Percentiles rank a stretch among this genome's conserved stretches.
phyloP scores from a whole-genome alignment of 2,797 vertebrate genomes.

The Stomatorhinus walkeri region DNA sequence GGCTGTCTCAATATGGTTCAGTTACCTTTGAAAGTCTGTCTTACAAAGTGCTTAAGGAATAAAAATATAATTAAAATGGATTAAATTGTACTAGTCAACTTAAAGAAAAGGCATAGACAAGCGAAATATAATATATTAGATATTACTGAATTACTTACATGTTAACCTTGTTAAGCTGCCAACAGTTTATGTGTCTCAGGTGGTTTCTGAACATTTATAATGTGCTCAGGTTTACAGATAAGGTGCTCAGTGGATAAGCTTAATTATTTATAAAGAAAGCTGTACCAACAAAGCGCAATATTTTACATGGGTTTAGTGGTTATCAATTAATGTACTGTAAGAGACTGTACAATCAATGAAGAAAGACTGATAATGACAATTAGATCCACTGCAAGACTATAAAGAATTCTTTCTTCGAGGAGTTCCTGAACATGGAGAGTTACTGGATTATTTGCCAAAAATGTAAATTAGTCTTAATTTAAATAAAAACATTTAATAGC shows the following conservation, averaged over 20 bases:
- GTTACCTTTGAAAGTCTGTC: not conserved
- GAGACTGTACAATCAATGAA: not conserved
- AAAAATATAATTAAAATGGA: constrained; percentile 18
- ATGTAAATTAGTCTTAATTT: not conserved
- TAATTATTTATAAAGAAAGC: not conserved
- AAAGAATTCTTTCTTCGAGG: not conserved
- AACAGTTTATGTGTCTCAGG: constrained; percentile 23
- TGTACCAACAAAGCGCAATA: not conserved
- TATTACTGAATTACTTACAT: constrained; percentile 30
- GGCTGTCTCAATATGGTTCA: not conserved
- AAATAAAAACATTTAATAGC: not conserved
- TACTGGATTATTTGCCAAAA: not conserved
- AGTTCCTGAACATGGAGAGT: not conserved
- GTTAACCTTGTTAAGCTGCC: constrained; percentile 45
- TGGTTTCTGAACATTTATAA: not conserved
- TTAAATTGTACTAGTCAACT: constrained; percentile 29
- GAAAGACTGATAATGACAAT: not conserved
- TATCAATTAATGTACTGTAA: not conserved
- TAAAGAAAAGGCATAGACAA: constrained; percentile 26
- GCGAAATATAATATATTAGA: constrained; percentile 33
- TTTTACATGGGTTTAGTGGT: not conserved
- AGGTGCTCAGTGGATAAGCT: not conserved
- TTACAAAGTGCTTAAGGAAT: constrained; percentile 19
- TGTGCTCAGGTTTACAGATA: not conserved
- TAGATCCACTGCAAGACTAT: not conserved